These are phyloP conservation scores for Oxycera nigricornis DNA, from an alignment of 2,888 invertebrate genomes.

Conservation along the genomic window DNA sequence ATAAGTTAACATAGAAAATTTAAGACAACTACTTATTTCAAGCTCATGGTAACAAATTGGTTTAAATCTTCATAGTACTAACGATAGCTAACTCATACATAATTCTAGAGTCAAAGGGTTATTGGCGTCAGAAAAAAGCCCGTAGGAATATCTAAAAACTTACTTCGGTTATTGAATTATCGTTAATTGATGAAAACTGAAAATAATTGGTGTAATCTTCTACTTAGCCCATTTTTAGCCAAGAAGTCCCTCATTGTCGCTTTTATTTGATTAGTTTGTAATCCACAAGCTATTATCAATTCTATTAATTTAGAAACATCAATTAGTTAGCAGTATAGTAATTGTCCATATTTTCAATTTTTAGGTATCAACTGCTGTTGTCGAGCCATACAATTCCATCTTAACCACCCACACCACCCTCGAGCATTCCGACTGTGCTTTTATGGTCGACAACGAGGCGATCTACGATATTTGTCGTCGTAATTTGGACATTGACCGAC, in stretches of 20 bases:
- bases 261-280: neutral
- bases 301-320: neutral
- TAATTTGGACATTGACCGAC: slow-evolving; percentile 84
- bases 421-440: slow-evolving; percentile 87
- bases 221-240: neutral
- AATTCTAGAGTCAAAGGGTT: too few relatives aligned
- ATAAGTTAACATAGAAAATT: too few relatives aligned
- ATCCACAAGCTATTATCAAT: neutral
- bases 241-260: neutral
- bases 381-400: slow-evolving; percentile 92
- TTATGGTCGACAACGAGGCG: slow-evolving; percentile 91
- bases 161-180: too few relatives aligned
- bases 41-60: too few relatives aligned
- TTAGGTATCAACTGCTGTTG: slow-evolving; percentile 80
- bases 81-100: too few relatives aligned
- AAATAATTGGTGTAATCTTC: too few relatives aligned
- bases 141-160: too few relatives aligned
- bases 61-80: too few relatives aligned
- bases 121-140: too few relatives aligned
- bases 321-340: slow-evolving; percentile 18
- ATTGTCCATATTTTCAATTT: slow-evolving; percentile 38
- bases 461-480: slow-evolving; percentile 89
- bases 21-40: too few relatives aligned
- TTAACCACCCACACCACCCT: slow-evolving; percentile 90
- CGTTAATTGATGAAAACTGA: too few relatives aligned